Evolutionary conservation across 2,888 invertebrate genomes (phyloP).

Genomic region (Cryptus viduatorius): DNA sequence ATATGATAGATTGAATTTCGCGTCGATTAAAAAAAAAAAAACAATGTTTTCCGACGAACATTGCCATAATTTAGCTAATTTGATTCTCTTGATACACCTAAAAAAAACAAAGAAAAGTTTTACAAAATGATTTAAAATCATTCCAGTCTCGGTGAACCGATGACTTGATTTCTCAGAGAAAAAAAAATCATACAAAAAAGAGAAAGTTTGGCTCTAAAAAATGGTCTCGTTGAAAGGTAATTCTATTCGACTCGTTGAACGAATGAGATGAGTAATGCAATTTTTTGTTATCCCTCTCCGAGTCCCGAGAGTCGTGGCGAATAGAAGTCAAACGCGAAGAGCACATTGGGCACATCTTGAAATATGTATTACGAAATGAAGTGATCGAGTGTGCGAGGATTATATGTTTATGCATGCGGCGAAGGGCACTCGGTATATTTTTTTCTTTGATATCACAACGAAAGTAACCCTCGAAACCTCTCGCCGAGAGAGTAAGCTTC

Average conservation of each 20-base stretch:
- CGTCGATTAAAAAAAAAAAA: too few relatives aligned
- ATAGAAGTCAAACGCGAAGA: slow-evolving; percentile 1
- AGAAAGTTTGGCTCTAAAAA: neutral
- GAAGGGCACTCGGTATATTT: slow-evolving; percentile 81
- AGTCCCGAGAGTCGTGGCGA: neutral
- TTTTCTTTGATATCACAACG: slow-evolving; percentile 83
- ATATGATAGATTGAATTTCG: too few relatives aligned
- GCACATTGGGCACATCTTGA: slow-evolving; percentile 56
- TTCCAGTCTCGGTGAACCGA: too few relatives aligned
- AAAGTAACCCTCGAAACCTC: slow-evolving; percentile 52
- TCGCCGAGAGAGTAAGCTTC: slow-evolving; percentile 56
- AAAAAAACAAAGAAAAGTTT: too few relatives aligned
- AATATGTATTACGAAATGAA: slow-evolving; percentile 68
- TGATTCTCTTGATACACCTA: too few relatives aligned
- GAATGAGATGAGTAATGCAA: slow-evolving; percentile 35
- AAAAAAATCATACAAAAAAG: neutral
- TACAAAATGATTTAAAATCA: too few relatives aligned
- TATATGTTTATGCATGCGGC: slow-evolving; percentile 81
- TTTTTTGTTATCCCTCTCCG: slow-evolving; percentile 4
- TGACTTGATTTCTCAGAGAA: neutral
- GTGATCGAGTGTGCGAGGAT: slow-evolving; percentile 53
- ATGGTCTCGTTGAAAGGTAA: neutral
- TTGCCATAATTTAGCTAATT: too few relatives aligned
- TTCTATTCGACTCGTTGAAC: slow-evolving; percentile 20
- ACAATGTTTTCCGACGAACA: too few relatives aligned